These are phyloP conservation scores for Lycophotia porphyrea DNA, from an alignment of 2,888 invertebrate species.

Conservation along the genomic window DNA sequence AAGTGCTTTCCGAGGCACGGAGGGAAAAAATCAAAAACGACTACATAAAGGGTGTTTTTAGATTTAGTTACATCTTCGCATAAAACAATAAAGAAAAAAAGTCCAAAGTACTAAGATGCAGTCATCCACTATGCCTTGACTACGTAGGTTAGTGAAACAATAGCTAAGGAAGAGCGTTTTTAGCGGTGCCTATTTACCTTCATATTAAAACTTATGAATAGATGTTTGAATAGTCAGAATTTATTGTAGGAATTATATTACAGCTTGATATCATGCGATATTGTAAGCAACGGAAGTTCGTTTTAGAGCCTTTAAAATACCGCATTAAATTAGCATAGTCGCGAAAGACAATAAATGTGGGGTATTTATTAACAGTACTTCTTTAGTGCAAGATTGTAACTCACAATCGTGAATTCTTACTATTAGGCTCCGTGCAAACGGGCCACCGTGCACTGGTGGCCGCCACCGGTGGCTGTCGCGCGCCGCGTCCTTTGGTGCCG, in stretches of 20 bases:
- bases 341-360: neutral
- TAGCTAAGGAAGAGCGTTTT: neutral
- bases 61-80: neutral
- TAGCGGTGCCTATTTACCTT: neutral
- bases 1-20: no score
- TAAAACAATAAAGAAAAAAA: neutral
- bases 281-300: constrained; percentile 11
- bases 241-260: neutral
- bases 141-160: neutral
- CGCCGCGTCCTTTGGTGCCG: no score
- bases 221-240: neutral
- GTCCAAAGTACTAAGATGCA: neutral
- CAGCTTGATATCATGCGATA: neutral
- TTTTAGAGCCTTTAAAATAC: constrained; percentile 16
- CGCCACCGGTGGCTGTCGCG: no score
- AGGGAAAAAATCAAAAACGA: no score
- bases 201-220: neutral
- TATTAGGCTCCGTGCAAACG: no score
- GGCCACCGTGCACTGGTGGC: no score
- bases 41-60: no score
- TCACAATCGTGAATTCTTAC: neutral
- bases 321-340: constrained; percentile 10
- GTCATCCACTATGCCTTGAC: neutral
- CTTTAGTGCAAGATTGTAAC: neutral
- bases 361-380: neutral